Evolutionary conservation across 2,113 vertebrate genomes (phyloP).

Genomic region (Rissa tridactyla): DNA sequence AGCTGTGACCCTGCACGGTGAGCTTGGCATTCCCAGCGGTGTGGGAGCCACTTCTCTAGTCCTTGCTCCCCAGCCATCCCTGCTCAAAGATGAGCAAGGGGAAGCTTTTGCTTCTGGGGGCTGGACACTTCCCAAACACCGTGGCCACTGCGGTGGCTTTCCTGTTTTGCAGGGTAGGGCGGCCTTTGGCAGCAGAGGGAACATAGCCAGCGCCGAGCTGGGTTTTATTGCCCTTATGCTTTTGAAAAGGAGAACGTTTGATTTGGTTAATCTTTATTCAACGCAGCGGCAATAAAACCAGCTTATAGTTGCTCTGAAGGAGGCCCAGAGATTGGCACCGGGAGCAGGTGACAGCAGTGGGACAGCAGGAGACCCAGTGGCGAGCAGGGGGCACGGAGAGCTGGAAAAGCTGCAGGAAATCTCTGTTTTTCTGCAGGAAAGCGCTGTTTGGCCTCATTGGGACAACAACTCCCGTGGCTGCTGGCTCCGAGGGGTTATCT

Average conservation of each 20-base stretch:
- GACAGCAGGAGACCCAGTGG: not conserved
- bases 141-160: rapidly evolving
- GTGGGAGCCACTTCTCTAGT: rapidly evolving
- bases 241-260: not conserved
- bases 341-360: not conserved
- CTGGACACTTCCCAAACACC: rapidly evolving
- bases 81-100: not conserved
- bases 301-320: not conserved
- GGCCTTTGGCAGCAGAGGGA: not conserved
- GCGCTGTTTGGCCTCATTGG: not conserved
- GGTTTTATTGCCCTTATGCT: not conserved
- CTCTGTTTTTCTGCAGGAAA: not conserved
- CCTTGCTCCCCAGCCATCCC: not conserved
- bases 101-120: not conserved
- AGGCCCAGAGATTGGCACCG: not conserved
- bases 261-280: not conserved
- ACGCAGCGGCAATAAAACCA: not conserved
- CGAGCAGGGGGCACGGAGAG: rapidly evolving
- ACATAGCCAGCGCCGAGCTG: rapidly evolving
- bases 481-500: rapidly evolving
- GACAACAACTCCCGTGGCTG: not conserved
- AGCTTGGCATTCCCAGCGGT: rapidly evolving
- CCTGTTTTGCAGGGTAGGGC: not conserved
- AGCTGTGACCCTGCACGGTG: not conserved
- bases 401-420: not conserved